Evolutionary conservation across 2,797 vertebrate species (phyloP).

Genomic region (Crocidura indochinensis): DNA sequence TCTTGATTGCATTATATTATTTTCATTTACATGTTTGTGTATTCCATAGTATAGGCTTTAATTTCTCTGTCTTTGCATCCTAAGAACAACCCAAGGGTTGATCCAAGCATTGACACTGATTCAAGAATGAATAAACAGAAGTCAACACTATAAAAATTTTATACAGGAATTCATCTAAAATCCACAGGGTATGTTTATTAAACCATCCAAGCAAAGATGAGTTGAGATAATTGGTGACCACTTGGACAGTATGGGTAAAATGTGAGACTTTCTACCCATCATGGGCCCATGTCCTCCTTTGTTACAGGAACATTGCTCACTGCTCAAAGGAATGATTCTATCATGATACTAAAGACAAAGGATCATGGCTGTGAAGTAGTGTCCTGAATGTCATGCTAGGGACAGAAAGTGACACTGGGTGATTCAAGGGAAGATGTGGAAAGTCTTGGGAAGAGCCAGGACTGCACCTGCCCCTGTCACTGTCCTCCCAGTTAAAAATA

Average conservation of each 20-base stretch:
- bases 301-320: neutral
- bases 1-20: too few species aligned
- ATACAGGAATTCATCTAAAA: conserved; percentile 41
- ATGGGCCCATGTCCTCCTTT: neutral
- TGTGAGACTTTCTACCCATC: neutral
- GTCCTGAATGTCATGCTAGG: neutral
- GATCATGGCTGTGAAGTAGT: neutral
- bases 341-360: neutral
- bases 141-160: neutral
- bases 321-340: neutral
- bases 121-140: neutral
- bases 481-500: neutral
- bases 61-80: neutral
- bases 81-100: neutral
- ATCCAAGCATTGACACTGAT: neutral
- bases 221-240: neutral
- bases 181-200: neutral
- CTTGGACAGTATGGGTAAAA: conserved; percentile 19
- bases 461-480: neutral
- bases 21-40: neutral
- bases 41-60: neutral
- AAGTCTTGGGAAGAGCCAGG: neutral
- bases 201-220: neutral
- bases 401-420: neutral
- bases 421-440: rapidly evolving